These are phyloP conservation scores for Ceratitis capitata DNA, from an alignment of 1,140 invertebrate species.

Conservation along the genomic window DNA sequence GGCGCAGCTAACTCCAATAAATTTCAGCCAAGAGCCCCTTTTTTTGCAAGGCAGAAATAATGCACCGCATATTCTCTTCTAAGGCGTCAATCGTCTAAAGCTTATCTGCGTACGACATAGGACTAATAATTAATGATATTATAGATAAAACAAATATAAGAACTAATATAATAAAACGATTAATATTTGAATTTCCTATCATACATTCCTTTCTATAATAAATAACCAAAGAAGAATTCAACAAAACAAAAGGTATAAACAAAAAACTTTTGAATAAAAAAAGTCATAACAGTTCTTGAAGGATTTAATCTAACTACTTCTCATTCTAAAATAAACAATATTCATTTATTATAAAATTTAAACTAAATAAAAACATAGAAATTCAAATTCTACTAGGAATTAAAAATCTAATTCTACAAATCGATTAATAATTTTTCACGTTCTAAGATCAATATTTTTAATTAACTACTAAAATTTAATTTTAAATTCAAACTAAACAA, in stretches of 20 bases:
- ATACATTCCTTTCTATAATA: slow-evolving; percentile 70
- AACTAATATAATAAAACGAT: slow-evolving; percentile 71
- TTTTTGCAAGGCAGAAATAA: too few species aligned
- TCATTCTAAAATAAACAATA: neutral
- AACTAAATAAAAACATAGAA: neutral
- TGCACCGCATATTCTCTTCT: too few species aligned
- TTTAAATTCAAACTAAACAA: too few species aligned
- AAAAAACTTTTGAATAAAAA: neutral
- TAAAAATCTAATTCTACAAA: neutral
- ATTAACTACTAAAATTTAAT: too few species aligned
- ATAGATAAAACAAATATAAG: slow-evolving; percentile 59
- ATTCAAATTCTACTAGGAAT: neutral
- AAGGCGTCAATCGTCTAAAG: too few species aligned
- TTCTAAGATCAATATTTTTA: slow-evolving; percentile 67
- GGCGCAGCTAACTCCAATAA: too few species aligned
- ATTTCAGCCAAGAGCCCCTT: too few species aligned
- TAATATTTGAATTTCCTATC: slow-evolving; percentile 58
- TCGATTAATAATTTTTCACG: neutral
- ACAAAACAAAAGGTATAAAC: slow-evolving; percentile 48
- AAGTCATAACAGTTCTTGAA: neutral
- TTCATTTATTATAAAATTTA: neutral
- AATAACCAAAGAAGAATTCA: slow-evolving; percentile 73
- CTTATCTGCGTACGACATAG: too few species aligned
- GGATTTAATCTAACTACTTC: neutral
- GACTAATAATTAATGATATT: neutral